Percentiles rank a stretch among this genome's conserved stretches.
These are phyloP conservation scores for Hippocampus comes DNA, from an alignment of 2,113 vertebrate species.

Conservation along the genomic window DNA sequence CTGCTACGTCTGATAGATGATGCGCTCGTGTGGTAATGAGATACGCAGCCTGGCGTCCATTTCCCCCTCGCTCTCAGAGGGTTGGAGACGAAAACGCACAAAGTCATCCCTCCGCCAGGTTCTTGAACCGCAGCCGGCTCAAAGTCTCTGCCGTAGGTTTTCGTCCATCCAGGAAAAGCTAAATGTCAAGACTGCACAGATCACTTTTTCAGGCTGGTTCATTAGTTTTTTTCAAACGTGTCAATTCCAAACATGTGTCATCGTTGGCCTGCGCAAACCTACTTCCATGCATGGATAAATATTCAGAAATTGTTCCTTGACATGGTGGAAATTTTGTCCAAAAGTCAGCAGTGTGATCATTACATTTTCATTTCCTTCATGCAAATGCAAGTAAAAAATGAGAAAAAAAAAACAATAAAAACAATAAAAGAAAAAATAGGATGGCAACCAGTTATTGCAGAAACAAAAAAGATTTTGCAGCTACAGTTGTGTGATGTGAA, in stretches of 20 bases:
- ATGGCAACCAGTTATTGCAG: neutral
- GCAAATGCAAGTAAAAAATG: neutral
- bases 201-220: slow-evolving; percentile 31
- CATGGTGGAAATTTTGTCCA: slow-evolving; percentile 7
- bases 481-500: neutral
- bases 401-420: neutral
- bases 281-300: slow-evolving; percentile 12
- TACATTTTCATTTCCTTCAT: neutral
- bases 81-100: slow-evolving; percentile 35
- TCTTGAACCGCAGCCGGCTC: slow-evolving; percentile 11
- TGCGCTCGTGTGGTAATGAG: slow-evolving; percentile 49
- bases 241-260: slow-evolving; percentile 15
- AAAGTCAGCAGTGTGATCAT: slow-evolving; percentile 1
- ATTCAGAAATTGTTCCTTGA: slow-evolving; percentile 4
- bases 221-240: slow-evolving; percentile 31
- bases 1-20: slow-evolving; percentile 51
- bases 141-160: slow-evolving; percentile 30
- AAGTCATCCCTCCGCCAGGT: slow-evolving; percentile 30
- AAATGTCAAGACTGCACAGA: slow-evolving; percentile 39
- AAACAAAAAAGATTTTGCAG: neutral
- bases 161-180: slow-evolving; percentile 23
- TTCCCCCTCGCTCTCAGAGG: slow-evolving; percentile 32
- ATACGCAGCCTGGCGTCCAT: slow-evolving; percentile 29
- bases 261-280: slow-evolving; percentile 18
- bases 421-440: neutral